These are phyloP conservation scores for Scopus umbretta DNA, from an alignment of 2,113 vertebrate genomes.

Conservation along the genomic window DNA sequence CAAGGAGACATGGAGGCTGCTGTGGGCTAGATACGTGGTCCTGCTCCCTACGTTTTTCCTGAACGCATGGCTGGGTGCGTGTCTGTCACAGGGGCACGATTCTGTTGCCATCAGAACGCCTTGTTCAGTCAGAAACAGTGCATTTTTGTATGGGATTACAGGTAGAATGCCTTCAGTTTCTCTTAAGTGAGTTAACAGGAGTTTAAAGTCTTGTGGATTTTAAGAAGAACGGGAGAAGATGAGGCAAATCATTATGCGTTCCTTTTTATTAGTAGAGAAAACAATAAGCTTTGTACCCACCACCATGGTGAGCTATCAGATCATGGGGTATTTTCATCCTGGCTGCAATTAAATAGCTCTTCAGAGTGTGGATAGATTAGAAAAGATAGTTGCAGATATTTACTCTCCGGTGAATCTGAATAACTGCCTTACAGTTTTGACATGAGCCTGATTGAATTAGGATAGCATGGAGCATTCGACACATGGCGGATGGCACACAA, in stretches of 20 bases:
- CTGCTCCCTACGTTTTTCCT: not conserved
- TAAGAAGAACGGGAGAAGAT: not conserved
- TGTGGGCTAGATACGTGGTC: not conserved
- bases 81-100: not conserved
- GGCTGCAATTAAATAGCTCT: not conserved
- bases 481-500: accelerated
- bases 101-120: not conserved
- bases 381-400: not conserved
- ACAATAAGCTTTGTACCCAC: not conserved
- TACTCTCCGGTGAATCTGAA: not conserved
- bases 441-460: not conserved
- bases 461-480: not conserved
- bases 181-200: not conserved
- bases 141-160: not conserved
- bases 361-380: not conserved
- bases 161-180: not conserved
- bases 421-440: not conserved
- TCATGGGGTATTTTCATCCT: not conserved
- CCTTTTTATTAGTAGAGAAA: not conserved
- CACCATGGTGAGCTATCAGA: not conserved
- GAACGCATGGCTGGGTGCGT: accelerated
- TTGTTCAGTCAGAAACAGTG: not conserved
- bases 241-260: not conserved
- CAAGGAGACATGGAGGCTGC: not conserved
- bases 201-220: not conserved